Conservation (phyloP, 2,888 invertebrate species). For the Ophioninae sp. region DNA sequence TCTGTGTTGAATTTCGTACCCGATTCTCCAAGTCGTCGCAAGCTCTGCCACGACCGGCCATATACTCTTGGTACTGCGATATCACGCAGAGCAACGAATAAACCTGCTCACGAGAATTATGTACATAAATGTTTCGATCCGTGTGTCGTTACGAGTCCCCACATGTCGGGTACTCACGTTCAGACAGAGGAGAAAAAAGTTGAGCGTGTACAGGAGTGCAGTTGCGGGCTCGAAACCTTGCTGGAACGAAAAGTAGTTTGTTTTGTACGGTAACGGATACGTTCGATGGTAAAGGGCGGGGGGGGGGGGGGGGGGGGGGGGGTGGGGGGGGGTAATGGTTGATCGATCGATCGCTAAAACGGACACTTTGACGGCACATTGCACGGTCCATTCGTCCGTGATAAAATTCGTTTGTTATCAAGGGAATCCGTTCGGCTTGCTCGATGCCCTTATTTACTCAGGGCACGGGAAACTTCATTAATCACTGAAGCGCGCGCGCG, state of each 20-base stretch:
- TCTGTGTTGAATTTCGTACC: slow-evolving; percentile 78
- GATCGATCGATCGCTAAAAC: slow-evolving; percentile 51
- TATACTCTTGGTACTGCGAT: slow-evolving; percentile 92
- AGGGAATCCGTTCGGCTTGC: slow-evolving; percentile 33
- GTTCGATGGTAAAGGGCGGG: neutral
- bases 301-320: neutral
- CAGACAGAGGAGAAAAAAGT: slow-evolving; percentile 88
- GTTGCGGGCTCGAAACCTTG: slow-evolving; percentile 88
- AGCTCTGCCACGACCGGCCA: slow-evolving; percentile 87
- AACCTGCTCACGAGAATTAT: slow-evolving; percentile 82
- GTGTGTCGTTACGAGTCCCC: neutral
- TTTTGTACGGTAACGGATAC: slow-evolving; percentile 13
- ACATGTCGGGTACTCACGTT: slow-evolving; percentile 86
- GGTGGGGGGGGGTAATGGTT: neutral
- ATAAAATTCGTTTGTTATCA: slow-evolving; percentile 46
- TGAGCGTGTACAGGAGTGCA: slow-evolving; percentile 89
- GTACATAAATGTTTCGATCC: neutral
- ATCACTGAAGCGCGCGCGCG: slow-evolving; percentile 11
- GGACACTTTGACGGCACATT: slow-evolving; percentile 46
- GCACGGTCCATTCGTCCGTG: slow-evolving; percentile 42
- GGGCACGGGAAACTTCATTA: slow-evolving; percentile 44
- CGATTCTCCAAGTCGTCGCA: slow-evolving; percentile 85
- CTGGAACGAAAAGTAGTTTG: slow-evolving; percentile 82
- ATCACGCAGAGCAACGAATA: slow-evolving; percentile 92
- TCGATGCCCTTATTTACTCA: slow-evolving; percentile 27